These are phyloP conservation scores for Benitochromis conjunctus DNA, from an alignment of 2,113 vertebrate genomes.

Conservation along the genomic window DNA sequence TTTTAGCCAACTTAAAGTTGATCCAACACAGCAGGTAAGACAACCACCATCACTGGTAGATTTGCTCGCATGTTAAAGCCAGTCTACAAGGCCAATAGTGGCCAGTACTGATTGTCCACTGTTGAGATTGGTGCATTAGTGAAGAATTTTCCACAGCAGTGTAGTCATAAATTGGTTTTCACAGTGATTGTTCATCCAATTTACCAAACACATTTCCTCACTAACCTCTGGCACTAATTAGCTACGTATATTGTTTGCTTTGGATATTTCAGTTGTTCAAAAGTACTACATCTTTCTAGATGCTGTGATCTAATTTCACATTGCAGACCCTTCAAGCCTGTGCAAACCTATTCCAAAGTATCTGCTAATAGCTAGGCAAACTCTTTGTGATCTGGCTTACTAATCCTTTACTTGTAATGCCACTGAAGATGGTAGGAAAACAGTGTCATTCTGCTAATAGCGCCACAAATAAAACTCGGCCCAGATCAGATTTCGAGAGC, in stretches of 20 bases:
- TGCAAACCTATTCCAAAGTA: neutral
- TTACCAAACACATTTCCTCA: neutral
- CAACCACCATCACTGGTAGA: neutral
- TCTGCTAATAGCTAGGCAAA: neutral
- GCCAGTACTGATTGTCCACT: neutral
- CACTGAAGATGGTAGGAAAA: neutral
- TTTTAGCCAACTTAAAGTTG: neutral
- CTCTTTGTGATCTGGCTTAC: neutral
- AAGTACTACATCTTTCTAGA: neutral
- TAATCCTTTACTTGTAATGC: neutral
- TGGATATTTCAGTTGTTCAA: neutral
- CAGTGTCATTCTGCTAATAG: neutral
- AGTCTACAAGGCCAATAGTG: neutral
- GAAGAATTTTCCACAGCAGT: neutral
- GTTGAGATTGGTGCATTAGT: neutral
- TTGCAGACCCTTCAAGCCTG: neutral
- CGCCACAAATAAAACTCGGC: constrained; percentile 17
- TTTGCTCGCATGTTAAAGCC: neutral
- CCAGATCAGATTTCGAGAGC: neutral
- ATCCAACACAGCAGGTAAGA: neutral
- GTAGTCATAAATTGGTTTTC: neutral
- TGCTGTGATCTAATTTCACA: neutral
- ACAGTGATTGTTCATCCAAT: neutral
- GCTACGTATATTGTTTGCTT: neutral
- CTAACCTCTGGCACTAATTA: neutral